phyloP scores from a whole-genome alignment of 2,113 vertebrate genomes.

The Psittacus erithacus region DNA sequence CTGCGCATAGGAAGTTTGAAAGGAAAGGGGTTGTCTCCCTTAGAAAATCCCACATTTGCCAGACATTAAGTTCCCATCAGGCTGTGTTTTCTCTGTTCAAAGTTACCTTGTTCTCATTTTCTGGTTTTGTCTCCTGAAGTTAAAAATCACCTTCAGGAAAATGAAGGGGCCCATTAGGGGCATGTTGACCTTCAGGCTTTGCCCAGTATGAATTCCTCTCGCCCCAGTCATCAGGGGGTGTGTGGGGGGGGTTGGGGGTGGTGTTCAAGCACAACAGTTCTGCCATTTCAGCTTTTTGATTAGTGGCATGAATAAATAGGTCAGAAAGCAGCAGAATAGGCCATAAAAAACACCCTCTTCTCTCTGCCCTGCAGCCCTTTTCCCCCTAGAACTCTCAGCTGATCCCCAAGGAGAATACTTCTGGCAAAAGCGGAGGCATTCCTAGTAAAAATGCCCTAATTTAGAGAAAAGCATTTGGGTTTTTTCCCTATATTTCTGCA shows the following conservation, averaged over 20 bases:
- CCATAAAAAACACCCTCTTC: background rate
- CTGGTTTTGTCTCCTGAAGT: background rate
- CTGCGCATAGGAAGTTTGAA: background rate
- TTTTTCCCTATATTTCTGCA: background rate
- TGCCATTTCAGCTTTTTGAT: slow-evolving; percentile 20
- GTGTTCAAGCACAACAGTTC: background rate
- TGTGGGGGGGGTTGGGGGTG: fast-evolving
- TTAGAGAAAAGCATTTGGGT: background rate
- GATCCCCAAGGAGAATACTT: background rate
- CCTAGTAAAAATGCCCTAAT: background rate
- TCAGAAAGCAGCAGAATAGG: background rate
- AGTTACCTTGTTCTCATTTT: background rate
- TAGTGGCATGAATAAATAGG: slow-evolving; percentile 22
- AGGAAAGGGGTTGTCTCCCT: background rate
- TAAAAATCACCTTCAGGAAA: slow-evolving; percentile 15
- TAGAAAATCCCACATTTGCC: background rate
- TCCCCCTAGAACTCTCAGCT: background rate
- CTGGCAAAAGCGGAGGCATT: background rate
- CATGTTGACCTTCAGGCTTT: background rate
- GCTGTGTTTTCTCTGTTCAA: background rate
- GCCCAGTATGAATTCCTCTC: slow-evolving; percentile 13
- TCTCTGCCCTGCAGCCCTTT: background rate
- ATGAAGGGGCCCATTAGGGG: background rate
- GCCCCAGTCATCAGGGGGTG: background rate
- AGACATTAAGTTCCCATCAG: background rate